A percentile compares a stretch with the other conserved stretches of the same genome.
Evolutionary conservation across 2,113 vertebrate genomes (phyloP).

Genomic region (Nothoprocta perdicaria): DNA sequence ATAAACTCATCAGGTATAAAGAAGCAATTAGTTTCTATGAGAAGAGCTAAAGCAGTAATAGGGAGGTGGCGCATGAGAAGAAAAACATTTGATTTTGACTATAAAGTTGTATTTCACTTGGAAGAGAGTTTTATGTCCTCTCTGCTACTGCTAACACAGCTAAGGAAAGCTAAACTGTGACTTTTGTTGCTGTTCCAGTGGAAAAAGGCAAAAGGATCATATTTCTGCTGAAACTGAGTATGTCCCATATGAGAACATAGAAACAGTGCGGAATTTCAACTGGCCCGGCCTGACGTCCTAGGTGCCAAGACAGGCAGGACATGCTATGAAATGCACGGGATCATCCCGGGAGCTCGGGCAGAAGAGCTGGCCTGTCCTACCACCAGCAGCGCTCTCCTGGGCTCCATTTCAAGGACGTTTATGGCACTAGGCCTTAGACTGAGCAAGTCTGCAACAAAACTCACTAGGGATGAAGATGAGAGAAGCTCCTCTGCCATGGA

Average conservation of each 20-base stretch:
- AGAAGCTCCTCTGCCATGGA: not conserved
- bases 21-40: not conserved
- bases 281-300: not conserved
- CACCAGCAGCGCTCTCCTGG: not conserved
- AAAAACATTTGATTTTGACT: not conserved
- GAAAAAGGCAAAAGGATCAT: not conserved
- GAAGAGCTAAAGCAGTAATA: not conserved
- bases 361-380: not conserved
- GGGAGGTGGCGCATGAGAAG: not conserved
- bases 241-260: not conserved
- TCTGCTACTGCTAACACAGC: not conserved
- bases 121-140: not conserved
- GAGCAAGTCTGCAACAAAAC: not conserved
- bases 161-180: fast-evolving
- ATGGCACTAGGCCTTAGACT: fast-evolving
- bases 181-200: not conserved
- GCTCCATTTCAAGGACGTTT: fast-evolving
- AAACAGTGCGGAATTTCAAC: not conserved
- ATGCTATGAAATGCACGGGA: not conserved
- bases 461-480: fast-evolving
- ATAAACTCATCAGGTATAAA: not conserved
- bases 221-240: not conserved
- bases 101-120: not conserved
- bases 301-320: not conserved
- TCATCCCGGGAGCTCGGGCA: fast-evolving